A percentile compares a stretch with the other conserved stretches of the same genome.
Evolutionary conservation across 2,888 invertebrate species (phyloP).

Genomic region (Scaptomyza cyrtandrae): DNA sequence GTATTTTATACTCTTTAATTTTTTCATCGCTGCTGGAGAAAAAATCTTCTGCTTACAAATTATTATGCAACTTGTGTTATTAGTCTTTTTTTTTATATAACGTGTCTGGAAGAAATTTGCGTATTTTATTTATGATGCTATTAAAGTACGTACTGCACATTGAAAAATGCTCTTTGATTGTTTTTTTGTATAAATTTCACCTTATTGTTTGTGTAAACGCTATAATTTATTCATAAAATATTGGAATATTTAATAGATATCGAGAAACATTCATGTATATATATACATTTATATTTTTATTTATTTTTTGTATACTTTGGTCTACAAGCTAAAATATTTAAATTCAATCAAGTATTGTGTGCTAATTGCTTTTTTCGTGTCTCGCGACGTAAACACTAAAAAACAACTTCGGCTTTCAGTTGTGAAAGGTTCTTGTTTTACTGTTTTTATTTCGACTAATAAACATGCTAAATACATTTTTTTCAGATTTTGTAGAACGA

Average conservation of each 20-base stretch:
- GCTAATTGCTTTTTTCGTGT: slow-evolving; percentile 47
- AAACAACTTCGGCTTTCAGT: slow-evolving; percentile 25
- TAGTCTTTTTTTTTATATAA: background rate
- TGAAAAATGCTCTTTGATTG: background rate
- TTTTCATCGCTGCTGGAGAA: too few species aligned
- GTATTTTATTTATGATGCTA: slow-evolving; percentile 6
- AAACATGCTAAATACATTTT: slow-evolving; percentile 26
- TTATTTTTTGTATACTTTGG: slow-evolving; percentile 7
- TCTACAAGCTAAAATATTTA: slow-evolving; percentile 11
- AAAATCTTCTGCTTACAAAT: too few species aligned
- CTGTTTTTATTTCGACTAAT: slow-evolving; percentile 10
- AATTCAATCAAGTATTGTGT: slow-evolving; percentile 28
- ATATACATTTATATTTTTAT: slow-evolving; percentile 15
- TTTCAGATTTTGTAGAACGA: slow-evolving; percentile 42
- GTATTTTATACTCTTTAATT: too few species aligned
- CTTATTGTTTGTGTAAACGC: slow-evolving; percentile 17
- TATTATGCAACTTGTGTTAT: too few species aligned
- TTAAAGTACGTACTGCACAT: slow-evolving; percentile 7
- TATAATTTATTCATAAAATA: slow-evolving; percentile 7
- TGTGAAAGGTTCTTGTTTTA: slow-evolving; percentile 38
- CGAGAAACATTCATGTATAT: background rate
- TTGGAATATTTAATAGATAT: slow-evolving; percentile 2
- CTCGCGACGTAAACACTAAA: slow-evolving; percentile 29
- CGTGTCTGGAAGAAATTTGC: background rate
- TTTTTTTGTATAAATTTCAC: slow-evolving; percentile 12